A percentile compares a stretch with the other conserved stretches of the same genome.
Evolutionary conservation across 1,140 invertebrate genomes (phyloP).

Genomic region (Cepaea nemoralis): DNA sequence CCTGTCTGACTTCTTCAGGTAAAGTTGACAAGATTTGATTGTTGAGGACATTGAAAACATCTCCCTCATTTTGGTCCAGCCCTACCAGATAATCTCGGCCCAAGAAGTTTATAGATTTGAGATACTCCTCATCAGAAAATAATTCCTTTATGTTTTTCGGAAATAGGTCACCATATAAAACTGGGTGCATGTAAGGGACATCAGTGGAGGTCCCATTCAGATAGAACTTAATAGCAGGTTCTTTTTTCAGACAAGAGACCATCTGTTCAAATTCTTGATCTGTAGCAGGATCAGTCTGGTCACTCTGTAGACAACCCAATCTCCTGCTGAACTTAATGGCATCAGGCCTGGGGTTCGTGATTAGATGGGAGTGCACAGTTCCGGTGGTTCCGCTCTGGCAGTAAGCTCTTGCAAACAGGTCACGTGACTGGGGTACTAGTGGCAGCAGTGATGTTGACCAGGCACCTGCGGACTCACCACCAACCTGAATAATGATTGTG

Average conservation of each 20-base stretch:
- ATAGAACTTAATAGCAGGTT: too few species aligned
- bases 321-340: neutral
- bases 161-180: neutral
- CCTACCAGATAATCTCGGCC: neutral
- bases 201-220: neutral
- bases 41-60: neutral
- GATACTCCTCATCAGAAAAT: neutral
- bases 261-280: neutral
- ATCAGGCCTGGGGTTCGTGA: neutral
- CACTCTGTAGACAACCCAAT: neutral
- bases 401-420: neutral
- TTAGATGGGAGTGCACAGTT: neutral
- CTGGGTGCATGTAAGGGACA: neutral
- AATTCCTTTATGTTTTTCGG: neutral
- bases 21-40: neutral
- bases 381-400: neutral
- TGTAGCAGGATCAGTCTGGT: neutral
- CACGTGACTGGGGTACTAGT: neutral
- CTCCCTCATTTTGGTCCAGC: neutral
- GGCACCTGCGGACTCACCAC: slow-evolving; percentile 16
- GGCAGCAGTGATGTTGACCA: neutral
- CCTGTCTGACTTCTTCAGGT: neutral
- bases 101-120: neutral
- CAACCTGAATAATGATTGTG: neutral
- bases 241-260: too few species aligned